phyloP scores from a whole-genome alignment of 2,113 vertebrate species.

The Chaetodon trifascialis region DNA sequence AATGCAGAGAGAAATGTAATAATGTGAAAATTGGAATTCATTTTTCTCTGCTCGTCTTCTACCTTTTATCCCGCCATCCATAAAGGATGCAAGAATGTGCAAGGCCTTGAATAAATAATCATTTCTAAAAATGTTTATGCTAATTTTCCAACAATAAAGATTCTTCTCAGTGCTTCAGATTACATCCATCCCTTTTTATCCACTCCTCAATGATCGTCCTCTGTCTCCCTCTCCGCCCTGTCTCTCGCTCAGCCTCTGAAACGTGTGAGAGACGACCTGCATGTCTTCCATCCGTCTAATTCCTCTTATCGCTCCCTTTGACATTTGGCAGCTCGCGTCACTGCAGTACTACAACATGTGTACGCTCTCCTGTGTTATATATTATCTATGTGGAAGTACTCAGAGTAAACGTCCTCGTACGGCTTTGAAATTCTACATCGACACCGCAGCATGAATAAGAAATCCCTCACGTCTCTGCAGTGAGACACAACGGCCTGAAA shows the following conservation, averaged over 20 bases:
- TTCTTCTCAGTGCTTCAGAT: background rate
- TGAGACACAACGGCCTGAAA: background rate
- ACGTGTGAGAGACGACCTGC: background rate
- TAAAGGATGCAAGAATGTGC: background rate
- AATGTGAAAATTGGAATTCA: background rate
- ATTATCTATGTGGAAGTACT: conserved; percentile 32
- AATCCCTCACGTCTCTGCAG: background rate
- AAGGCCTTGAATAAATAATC: background rate
- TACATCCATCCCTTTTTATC: background rate
- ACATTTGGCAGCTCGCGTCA: conserved; percentile 8
- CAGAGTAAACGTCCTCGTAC: background rate
- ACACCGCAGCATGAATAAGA: conserved; percentile 50
- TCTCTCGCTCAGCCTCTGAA: background rate
- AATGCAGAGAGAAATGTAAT: background rate
- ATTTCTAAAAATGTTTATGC: background rate
- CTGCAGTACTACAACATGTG: background rate
- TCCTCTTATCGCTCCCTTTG: conserved; percentile 11
- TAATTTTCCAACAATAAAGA: background rate
- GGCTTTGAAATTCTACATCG: conserved; percentile 36
- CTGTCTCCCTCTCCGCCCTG: background rate
- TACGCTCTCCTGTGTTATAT: background rate
- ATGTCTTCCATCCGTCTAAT: background rate
- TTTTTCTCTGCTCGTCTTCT: background rate
- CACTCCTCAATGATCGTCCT: background rate
- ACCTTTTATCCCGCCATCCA: background rate